Evolutionary conservation across 2,797 vertebrate species (phyloP), one percentile per base, ranked within the genome.

Genomic region (Acestrorhynchus altus): DNA sequence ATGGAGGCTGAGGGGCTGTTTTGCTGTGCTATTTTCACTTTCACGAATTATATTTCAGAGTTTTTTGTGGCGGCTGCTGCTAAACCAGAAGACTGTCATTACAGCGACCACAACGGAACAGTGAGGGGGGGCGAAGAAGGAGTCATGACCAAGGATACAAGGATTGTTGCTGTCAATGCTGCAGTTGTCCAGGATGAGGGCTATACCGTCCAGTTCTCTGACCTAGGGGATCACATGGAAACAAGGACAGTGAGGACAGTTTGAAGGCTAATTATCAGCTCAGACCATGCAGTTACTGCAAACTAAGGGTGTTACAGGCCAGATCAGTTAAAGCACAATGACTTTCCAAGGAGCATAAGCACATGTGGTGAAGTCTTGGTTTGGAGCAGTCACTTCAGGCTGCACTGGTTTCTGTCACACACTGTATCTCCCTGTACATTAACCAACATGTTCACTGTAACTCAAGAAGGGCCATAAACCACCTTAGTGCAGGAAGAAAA

Each of bases 101-200:
- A 73, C 40, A 28, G 40, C 66, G 47, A 73, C 28, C 52, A 35
- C 56, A 71, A 26, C 67, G 68, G 56, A 9, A 40, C 39, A 15
- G 10, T 13, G 1, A 52, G 18, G 28, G 46, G 54, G 42, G 46
- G 4, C 35, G 60, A 24, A 40, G n/a, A n/a, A 24, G 40, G 18
- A 65, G 18, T n/a, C 35, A 64, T 0, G 15, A 64, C 40, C 84
- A 96, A 98, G 98, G 98, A 99, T 99, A 99, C 98, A 98, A 8
- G 98, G 98, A 83, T 99, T 99, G 89, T 95, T 96, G 93, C 96
- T 96, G 88, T 99, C 97, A 3, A 96, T 92, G 88, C 85, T 94
- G 92, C 97, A 98, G 94, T 94, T 98, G 91, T 99, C 98, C 92
- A 99, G 85, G 84, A 99, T 96, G 85, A 99, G 91, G 0, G 96